Conservation (phyloP, 1,140 invertebrate genomes). For the Drosophila lacertosa region DNA sequence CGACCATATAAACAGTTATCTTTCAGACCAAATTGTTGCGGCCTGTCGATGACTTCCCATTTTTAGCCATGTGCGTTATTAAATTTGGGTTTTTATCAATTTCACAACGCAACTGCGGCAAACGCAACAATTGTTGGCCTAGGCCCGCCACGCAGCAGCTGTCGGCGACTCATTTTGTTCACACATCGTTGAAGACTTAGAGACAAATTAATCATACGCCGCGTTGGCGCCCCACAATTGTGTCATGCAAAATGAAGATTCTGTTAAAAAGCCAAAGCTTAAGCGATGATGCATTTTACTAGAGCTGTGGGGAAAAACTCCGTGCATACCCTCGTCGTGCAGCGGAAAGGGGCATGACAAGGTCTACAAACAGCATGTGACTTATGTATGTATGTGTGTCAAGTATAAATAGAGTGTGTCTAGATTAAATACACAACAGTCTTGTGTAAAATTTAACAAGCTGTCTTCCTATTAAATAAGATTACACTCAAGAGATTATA, state of each 20-base stretch:
- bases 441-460: not conserved
- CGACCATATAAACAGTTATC: slow-evolving; percentile 2
- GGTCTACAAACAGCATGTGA: not conserved
- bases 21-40: not conserved
- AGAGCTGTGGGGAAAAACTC: not conserved
- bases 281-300: not conserved
- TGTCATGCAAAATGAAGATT: slow-evolving; percentile 17
- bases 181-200: not conserved
- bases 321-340: not conserved
- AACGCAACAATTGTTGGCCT: slow-evolving; percentile 52
- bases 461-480: no score
- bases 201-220: slow-evolving; percentile 40
- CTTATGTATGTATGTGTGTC: not conserved
- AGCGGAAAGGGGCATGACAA: no score
- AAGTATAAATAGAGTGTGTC: not conserved
- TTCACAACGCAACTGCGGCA: slow-evolving; percentile 49
- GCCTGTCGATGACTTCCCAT: slow-evolving; percentile 7
- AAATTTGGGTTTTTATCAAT: slow-evolving; percentile 44
- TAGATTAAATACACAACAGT: not conserved
- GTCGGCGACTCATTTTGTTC: slow-evolving; percentile 6
- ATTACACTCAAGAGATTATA: no score
- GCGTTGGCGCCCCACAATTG: slow-evolving; percentile 7
- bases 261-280: not conserved
- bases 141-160: slow-evolving; percentile 44
- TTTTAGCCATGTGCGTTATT: not conserved